Evolutionary conservation across 2,113 vertebrate genomes (phyloP).

Genomic region (Perca schrenkii): DNA sequence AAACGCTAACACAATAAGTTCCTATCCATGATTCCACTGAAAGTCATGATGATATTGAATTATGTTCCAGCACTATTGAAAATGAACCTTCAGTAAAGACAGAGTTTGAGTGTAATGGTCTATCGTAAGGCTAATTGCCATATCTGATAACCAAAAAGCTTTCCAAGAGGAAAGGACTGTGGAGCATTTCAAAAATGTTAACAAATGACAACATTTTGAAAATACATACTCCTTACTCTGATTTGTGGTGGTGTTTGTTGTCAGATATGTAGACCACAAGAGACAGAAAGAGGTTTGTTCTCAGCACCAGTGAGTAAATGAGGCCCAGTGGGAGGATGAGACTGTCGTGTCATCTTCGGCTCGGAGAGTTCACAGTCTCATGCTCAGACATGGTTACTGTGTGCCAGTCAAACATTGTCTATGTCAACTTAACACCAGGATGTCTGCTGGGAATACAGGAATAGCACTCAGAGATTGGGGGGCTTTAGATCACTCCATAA

Average conservation of each 20-base stretch:
- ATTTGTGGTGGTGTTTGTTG: slow-evolving; percentile 28
- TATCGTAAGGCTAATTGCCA: not conserved
- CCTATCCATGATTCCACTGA: not conserved
- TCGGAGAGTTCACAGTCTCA: slow-evolving; percentile 47
- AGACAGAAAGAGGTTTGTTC: slow-evolving; percentile 53
- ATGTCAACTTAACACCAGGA: slow-evolving; percentile 63
- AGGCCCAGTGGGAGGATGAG: slow-evolving; percentile 73
- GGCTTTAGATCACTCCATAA: slow-evolving; percentile 49
- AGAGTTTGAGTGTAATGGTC: not conserved
- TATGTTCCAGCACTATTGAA: not conserved
- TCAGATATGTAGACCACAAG: slow-evolving; percentile 47
- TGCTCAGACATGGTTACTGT: slow-evolving; percentile 60
- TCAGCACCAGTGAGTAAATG: slow-evolving; percentile 69
- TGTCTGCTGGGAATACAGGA: slow-evolving; percentile 75
- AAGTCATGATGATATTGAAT: slow-evolving; percentile 1
- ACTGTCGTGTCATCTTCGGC: slow-evolving; percentile 63
- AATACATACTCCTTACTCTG: not conserved
- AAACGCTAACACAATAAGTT: not conserved
- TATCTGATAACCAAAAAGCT: slow-evolving; percentile 9
- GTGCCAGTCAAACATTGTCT: slow-evolving; percentile 74
- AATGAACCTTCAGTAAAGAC: not conserved
- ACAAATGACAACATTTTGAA: not conserved
- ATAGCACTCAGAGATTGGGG: slow-evolving; percentile 53
- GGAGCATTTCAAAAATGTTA: not conserved
- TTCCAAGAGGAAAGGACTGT: not conserved